Conservation (phyloP, 2,113 vertebrate species). For the Peromyscus maniculatus region DNA sequence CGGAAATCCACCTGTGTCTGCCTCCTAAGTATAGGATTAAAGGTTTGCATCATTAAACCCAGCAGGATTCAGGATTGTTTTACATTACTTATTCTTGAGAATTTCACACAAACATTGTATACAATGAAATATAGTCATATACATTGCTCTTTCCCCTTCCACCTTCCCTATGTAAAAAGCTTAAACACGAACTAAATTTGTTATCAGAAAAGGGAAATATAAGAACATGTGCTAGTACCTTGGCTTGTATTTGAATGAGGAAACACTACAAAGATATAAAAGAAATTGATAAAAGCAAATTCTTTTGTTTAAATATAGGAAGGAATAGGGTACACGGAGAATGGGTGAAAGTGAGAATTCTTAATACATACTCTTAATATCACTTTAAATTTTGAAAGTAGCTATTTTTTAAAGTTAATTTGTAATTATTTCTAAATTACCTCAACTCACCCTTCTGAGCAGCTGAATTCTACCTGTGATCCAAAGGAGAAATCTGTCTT, state of each 20-base stretch:
- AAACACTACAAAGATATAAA: conserved; percentile 7
- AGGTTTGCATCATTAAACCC: neutral
- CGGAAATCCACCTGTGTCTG: neutral
- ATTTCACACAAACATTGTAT: neutral
- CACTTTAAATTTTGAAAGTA: conserved; percentile 37
- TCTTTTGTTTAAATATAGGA: neutral
- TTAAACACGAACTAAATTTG: neutral
- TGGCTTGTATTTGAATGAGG: neutral
- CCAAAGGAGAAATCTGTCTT: conserved; percentile 70
- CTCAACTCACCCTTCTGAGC: conserved; percentile 83
- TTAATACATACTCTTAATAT: neutral
- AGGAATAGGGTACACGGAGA: neutral
- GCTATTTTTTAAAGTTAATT: neutral
- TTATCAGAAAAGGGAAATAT: conserved; percentile 13
- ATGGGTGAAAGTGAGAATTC: neutral
- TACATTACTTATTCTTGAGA: neutral
- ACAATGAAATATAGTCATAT: neutral
- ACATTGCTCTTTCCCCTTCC: neutral
- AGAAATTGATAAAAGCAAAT: conserved; percentile 17
- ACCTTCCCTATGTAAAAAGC: neutral
- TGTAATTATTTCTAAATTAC: neutral
- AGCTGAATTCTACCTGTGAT: conserved; percentile 76
- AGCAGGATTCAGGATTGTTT: neutral
- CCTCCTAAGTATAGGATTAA: neutral
- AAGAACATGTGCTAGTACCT: conserved; percentile 17